A percentile compares a stretch with the other conserved stretches of the same genome.
Evolutionary conservation across 2,113 vertebrate genomes (phyloP).

Genomic region (Aegotheles bennettii): DNA sequence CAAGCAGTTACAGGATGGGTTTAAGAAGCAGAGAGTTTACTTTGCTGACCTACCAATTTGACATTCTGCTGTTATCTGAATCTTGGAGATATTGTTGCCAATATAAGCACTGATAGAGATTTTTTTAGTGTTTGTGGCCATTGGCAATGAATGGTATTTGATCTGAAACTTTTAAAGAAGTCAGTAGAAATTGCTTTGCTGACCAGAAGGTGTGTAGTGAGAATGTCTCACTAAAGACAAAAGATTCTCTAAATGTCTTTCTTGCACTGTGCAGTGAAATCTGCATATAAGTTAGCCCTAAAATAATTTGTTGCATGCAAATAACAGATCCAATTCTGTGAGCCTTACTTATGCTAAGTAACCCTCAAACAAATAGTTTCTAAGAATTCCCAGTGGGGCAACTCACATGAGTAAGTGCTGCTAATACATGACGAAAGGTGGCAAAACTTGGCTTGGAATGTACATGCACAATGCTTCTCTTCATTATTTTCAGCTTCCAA

Average conservation of each 20-base stretch:
- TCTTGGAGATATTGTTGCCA: neutral
- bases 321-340: slow-evolving; percentile 20
- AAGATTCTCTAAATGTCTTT: neutral
- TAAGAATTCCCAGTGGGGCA: neutral
- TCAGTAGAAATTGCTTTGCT: slow-evolving; percentile 4
- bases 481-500: neutral
- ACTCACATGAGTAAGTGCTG: neutral
- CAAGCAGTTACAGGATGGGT: neutral
- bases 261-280: neutral
- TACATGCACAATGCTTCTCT: neutral
- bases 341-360: slow-evolving; percentile 39
- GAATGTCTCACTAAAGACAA: neutral
- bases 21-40: neutral
- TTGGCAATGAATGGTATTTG: neutral
- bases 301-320: slow-evolving; percentile 26
- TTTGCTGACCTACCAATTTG: neutral
- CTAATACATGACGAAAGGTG: neutral
- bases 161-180: neutral
- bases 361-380: slow-evolving; percentile 18
- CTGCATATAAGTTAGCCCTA: slow-evolving; percentile 4
- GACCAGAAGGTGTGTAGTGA: neutral
- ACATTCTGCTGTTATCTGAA: neutral
- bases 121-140: neutral
- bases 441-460: neutral
- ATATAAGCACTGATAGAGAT: neutral